Base-by-base conservation (phyloP, 2,888 invertebrate genomes). In the Noctua fimbriata region DNA sequence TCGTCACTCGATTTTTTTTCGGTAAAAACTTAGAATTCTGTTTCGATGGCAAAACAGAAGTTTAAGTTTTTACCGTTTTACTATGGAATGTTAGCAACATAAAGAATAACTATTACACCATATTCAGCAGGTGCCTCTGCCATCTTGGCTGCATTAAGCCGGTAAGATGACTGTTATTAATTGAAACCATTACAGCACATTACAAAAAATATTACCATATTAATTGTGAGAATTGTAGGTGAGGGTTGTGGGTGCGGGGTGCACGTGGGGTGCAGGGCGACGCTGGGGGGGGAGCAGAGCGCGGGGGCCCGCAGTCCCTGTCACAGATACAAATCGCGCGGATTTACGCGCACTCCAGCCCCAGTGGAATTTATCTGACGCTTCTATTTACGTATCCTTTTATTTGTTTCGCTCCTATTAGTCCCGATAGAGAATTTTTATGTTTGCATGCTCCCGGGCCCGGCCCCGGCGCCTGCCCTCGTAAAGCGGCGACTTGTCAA, bases 281-380 rank as follows among this genome's bases (percentile, higher is more conserved):
- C 69, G 88, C 12, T 60, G 78, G 82, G 76, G 87, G 81, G 83
- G 82, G 88, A 89, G 60, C 28, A 32, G 85, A 66, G 75, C 78
- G 84, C 79, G 87, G 81, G 83, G 83, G 88, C 93, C 93, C 93
- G 92, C 92, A 92, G 94, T 91, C 94, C 95, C 95, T 96, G 97
- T 96, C 96, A 96, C 95, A 94, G 97, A 97, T 96, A 97, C 97
- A 97, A 97, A 97, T 97, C 97, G 97, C 95, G 94, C 95, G 97
- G 97, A 97, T 97, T 97, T 97, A 96, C 96, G 96, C 96, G 94
- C 93, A 93, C 96, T 96, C 95, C 91, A 94, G 95, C 96, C 96
- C 96, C 96, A 94, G 93, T 93, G 96, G 96, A 96, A 96, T 96
- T 96, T 96, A 96, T 96, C 96, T 95, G 92, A 92, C 95, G 95